Percentiles rank a stretch among this genome's conserved stretches.
Evolutionary conservation across 2,888 invertebrate species (phyloP).

Genomic region (Incurvaria masculella): DNA sequence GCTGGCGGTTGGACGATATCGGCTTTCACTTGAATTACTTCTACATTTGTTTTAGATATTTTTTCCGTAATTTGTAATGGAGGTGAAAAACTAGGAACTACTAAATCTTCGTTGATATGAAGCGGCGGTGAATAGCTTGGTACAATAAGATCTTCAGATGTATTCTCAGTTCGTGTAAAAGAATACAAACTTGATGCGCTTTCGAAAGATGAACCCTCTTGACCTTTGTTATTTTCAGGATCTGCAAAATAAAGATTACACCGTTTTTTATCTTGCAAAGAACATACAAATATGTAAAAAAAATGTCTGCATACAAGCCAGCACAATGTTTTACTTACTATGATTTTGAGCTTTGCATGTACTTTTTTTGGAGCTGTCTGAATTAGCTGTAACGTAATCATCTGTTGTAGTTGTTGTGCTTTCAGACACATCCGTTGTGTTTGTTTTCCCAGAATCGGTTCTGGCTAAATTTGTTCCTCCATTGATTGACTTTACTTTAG

Average conservation of each 20-base stretch:
- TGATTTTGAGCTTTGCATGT: constrained; percentile 44
- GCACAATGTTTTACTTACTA: constrained; percentile 28
- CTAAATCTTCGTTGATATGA: constrained; percentile 48
- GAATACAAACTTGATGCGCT: constrained; percentile 81
- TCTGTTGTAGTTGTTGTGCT: constrained; percentile 79
- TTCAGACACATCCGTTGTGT: constrained; percentile 79
- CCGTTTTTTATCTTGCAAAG: background rate
- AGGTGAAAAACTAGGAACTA: constrained; percentile 45
- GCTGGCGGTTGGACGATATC: constrained; percentile 35
- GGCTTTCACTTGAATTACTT: constrained; percentile 43
- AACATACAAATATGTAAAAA: background rate
- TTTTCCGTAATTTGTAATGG: constrained; percentile 45
- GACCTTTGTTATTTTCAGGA: constrained; percentile 56
- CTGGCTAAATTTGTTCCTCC: constrained; percentile 57
- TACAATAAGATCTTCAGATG: constrained; percentile 61
- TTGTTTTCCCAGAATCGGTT: constrained; percentile 69
- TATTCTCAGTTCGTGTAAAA: constrained; percentile 67
- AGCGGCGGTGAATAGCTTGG: constrained; percentile 60
- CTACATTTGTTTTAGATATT: constrained; percentile 31
- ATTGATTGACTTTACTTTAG: constrained; percentile 33
- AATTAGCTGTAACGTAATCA: constrained; percentile 85
- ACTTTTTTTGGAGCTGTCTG: constrained; percentile 68
- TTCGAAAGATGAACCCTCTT: constrained; percentile 84
- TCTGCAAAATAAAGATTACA: constrained; percentile 32
- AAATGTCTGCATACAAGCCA: background rate